Conservation (phyloP, 2,113 vertebrate species). For the Corapipo altera region DNA sequence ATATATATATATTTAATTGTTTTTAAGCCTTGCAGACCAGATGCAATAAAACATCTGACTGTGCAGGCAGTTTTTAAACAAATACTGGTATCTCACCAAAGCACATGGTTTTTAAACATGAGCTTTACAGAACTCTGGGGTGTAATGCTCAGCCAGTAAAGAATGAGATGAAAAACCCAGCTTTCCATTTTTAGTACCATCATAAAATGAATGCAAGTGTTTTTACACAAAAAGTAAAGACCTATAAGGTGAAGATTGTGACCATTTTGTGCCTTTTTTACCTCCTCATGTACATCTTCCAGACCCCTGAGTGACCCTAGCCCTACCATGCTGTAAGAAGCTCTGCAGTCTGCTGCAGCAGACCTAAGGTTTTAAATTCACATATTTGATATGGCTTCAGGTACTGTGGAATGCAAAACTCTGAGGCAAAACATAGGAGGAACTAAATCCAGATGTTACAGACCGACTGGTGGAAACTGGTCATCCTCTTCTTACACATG, state of each 20-base stretch:
- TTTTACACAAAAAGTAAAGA: neutral
- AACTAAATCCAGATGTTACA: neutral
- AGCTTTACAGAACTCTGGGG: neutral
- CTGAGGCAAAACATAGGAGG: neutral
- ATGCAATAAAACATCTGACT: neutral
- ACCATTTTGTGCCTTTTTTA: neutral
- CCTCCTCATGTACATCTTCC: neutral
- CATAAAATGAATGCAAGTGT: neutral
- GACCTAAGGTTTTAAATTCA: neutral
- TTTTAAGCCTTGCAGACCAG: neutral
- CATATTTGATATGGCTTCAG: neutral
- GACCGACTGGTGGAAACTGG: neutral
- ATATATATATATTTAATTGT: too few species aligned
- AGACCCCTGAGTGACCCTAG: neutral
- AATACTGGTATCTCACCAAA: neutral
- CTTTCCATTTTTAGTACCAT: neutral
- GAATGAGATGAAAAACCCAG: neutral
- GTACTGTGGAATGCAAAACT: neutral
- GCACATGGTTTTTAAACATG: neutral
- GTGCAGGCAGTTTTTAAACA: neutral
- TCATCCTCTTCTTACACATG: neutral
- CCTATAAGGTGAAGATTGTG: accelerated
- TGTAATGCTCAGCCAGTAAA: neutral
- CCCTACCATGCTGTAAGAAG: neutral
- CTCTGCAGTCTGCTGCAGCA: neutral